phyloP scores from a whole-genome alignment of 2,888 invertebrate species.

The Lithodes maja region DNA sequence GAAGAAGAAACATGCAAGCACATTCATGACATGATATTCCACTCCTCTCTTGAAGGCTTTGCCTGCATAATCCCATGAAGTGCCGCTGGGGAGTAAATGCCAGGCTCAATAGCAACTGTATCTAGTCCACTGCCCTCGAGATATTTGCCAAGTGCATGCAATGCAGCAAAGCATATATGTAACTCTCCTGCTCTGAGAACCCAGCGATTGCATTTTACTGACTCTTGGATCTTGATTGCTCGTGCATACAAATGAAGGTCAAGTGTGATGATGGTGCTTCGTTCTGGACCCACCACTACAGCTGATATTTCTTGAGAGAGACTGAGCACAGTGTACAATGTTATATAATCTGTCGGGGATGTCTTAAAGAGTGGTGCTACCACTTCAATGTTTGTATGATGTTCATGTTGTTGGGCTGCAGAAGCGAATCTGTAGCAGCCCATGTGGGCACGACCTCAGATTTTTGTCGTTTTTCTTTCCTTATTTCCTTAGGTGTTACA shows the following conservation, averaged over 20 bases:
- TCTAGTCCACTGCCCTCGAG: constrained; percentile 25
- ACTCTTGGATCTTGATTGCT: not conserved
- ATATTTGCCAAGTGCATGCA: constrained; percentile 14
- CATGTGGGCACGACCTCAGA: too few relatives aligned
- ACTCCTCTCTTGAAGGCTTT: not conserved
- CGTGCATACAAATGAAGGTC: not conserved
- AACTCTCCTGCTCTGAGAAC: constrained; percentile 18
- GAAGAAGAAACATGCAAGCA: not conserved
- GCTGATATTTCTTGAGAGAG: not conserved
- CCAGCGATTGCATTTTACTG: constrained; percentile 14
- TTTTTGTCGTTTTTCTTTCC: too few relatives aligned
- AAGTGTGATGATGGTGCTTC: not conserved
- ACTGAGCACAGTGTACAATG: not conserved
- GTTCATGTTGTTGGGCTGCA: too few relatives aligned
- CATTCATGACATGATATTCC: not conserved
- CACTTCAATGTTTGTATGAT: too few relatives aligned
- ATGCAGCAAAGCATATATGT: not conserved
- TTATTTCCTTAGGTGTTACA: too few relatives aligned
- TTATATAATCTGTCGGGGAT: too few relatives aligned
- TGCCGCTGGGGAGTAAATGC: not conserved
- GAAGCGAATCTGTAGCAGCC: too few relatives aligned
- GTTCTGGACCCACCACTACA: not conserved
- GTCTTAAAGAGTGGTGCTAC: too few relatives aligned
- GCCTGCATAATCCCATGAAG: not conserved
- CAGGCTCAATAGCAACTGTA: not conserved